Conservation (phyloP, 2,113 vertebrate genomes). For the Crotalus helleri region DNA sequence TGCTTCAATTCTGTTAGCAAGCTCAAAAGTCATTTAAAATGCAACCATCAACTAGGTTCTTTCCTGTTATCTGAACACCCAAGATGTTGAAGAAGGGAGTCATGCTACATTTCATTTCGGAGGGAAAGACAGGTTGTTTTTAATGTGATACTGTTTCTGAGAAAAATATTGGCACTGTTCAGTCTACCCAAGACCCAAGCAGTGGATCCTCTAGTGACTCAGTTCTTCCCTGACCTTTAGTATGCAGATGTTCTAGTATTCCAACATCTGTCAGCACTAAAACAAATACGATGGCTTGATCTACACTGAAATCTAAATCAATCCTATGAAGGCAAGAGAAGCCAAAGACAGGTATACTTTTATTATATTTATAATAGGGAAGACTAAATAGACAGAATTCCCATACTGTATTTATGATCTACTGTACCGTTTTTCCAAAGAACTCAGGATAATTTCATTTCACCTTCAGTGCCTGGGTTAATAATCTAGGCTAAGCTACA, state of each 20-base stretch:
- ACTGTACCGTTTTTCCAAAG: background rate
- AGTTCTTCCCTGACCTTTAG: background rate
- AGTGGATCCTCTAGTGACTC: background rate
- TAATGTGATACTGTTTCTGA: background rate
- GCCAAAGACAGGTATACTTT: background rate
- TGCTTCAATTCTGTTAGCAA: background rate
- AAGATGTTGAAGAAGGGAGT: background rate
- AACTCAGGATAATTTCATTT: background rate
- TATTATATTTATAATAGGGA: background rate
- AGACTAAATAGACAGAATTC: background rate
- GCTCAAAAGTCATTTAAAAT: background rate
- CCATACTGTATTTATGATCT: background rate
- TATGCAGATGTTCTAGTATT: background rate
- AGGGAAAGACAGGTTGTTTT: background rate
- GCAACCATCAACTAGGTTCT: background rate
- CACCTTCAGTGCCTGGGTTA: background rate
- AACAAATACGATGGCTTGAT: background rate
- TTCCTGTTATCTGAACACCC: background rate
- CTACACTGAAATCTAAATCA: background rate
- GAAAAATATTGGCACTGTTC: background rate
- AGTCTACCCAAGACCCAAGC: background rate
- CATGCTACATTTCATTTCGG: background rate
- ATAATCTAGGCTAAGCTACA: background rate
- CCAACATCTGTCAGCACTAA: background rate
- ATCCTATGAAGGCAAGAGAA: background rate